Evolutionary conservation across 2,113 vertebrate genomes (phyloP), one percentile per base, ranked within the genome.

Genomic region (Ciconia stormi): DNA sequence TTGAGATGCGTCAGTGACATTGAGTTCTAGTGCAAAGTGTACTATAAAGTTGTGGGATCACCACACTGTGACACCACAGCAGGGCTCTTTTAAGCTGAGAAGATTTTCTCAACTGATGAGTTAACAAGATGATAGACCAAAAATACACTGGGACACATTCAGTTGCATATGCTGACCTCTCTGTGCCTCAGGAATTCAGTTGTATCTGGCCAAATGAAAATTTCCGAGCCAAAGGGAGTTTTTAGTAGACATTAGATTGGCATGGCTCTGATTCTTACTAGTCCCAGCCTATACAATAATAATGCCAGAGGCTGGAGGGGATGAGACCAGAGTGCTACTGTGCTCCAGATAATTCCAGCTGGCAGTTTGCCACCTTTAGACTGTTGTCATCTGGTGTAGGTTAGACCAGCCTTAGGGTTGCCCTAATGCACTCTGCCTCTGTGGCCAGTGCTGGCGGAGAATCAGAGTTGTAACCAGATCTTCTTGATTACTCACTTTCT

Each of bases 1-100:
- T 56, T 71, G 61, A 88, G 94, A 97, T 96, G 67, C 36, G 81
- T 94, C 96, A 96, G 67, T 97, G 97, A 97, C 96, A 92, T 52
- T 81, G 82, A 95, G 96, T 96, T 95, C 86, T 77, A 91, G 93
- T 91, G 95, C 92, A 95, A 91, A 94, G 59, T 2, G 55, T 82
- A 69, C 81, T 83, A 30, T 81, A 38, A 95, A 86, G 87, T 38
- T 86, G 73, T 87, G 87, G 92, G 95, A 96, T 97, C 82, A 59
- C 90, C 69, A 88, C 25, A 91, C 34, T 4, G 13, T 88, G 85
- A 95, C 89, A 96, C 76, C 49, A 70, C 22, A 94, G 38, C 56
- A 44, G 65, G 42, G 27, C 25, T 86, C 65, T 80, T 71, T 76
- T 89, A 84, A 67, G 56, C 53, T 69, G 73, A 87, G 38, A 83